A percentile compares a stretch with the other conserved stretches of the same genome.
These are phyloP conservation scores for Hylaeus anthracinus DNA, from an alignment of 1,140 invertebrate genomes.

Conservation along the genomic window DNA sequence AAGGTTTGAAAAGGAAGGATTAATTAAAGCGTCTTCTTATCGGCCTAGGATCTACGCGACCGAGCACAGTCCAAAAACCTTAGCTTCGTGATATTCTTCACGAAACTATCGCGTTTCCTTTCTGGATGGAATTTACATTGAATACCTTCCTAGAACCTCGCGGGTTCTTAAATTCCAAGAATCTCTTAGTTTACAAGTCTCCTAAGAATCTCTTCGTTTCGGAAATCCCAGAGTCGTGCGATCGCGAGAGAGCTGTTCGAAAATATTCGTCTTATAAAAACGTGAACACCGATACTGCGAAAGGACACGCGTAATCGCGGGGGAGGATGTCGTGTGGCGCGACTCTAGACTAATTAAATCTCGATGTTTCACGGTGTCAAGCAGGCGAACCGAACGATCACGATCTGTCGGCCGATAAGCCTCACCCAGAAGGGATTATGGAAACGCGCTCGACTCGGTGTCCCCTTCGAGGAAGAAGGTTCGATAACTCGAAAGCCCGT, in stretches of 20 bases:
- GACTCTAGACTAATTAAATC: conserved; percentile 50
- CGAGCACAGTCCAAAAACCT: conserved; percentile 3
- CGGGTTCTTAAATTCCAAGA: neutral
- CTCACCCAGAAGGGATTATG: conserved; percentile 41
- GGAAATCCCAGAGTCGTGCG: no score
- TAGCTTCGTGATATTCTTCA: conserved; percentile 11
- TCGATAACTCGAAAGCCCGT: conserved; percentile 14
- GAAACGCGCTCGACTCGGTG: conserved; percentile 28
- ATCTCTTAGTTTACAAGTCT: neutral
- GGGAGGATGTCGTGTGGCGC: conserved; percentile 19
- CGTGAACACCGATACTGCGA: no score
- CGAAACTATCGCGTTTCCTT: neutral
- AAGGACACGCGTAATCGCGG: conserved; percentile 14
- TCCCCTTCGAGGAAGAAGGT: conserved; percentile 13
- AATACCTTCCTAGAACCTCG: neutral
- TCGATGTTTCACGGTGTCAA: conserved; percentile 51
- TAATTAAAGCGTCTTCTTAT: neutral
- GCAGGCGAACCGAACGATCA: conserved; percentile 32
- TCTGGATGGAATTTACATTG: neutral
- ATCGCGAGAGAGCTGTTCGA: neutral
- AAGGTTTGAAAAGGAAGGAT: neutral
- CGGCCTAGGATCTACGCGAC: no score
- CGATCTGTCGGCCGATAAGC: conserved; percentile 51
- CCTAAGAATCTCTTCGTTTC: no score
- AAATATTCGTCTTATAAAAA: neutral